Evolutionary conservation across 2,888 invertebrate species (phyloP).

Genomic region (Ctenicera cuprea): DNA sequence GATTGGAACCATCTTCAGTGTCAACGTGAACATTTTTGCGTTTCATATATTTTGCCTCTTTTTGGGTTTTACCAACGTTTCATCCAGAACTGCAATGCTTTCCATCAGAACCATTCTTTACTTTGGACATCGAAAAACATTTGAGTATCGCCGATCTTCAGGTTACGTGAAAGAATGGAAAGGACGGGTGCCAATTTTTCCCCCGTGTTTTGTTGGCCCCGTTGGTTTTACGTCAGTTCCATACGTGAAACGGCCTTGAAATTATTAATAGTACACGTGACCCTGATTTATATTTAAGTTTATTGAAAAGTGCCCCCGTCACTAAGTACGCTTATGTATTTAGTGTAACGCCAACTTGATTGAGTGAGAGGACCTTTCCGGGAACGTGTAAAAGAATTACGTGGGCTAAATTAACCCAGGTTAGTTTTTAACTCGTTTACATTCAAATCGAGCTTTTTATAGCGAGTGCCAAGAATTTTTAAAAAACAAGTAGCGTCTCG

Average conservation of each 20-base stretch:
- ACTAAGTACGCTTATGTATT: slow-evolving; percentile 1
- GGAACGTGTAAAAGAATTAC: neutral
- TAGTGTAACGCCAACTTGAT: neutral
- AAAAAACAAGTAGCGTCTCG: slow-evolving; percentile 16
- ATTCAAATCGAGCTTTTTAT: slow-evolving; percentile 36
- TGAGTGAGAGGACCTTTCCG: neutral
- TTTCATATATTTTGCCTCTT: too few species aligned
- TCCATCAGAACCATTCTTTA: too few species aligned
- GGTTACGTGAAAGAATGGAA: neutral
- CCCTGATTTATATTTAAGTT: slow-evolving; percentile 46
- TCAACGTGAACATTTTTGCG: too few species aligned
- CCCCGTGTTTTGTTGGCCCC: slow-evolving; percentile 25
- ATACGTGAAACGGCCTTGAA: slow-evolving; percentile 52
- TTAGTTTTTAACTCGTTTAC: slow-evolving; percentile 43
- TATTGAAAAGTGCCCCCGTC: slow-evolving; percentile 14
- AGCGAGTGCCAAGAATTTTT: neutral
- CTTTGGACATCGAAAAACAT: neutral
- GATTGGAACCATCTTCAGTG: too few species aligned
- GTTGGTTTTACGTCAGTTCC: slow-evolving; percentile 27
- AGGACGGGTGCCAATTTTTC: slow-evolving; percentile 10
- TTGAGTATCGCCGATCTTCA: neutral
- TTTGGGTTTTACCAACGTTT: too few species aligned
- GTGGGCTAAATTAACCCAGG: slow-evolving; percentile 41
- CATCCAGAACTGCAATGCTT: too few species aligned
- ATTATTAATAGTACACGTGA: slow-evolving; percentile 49